Base-by-base conservation (phyloP, 2,797 vertebrate genomes). In the Rhinella marina region DNA sequence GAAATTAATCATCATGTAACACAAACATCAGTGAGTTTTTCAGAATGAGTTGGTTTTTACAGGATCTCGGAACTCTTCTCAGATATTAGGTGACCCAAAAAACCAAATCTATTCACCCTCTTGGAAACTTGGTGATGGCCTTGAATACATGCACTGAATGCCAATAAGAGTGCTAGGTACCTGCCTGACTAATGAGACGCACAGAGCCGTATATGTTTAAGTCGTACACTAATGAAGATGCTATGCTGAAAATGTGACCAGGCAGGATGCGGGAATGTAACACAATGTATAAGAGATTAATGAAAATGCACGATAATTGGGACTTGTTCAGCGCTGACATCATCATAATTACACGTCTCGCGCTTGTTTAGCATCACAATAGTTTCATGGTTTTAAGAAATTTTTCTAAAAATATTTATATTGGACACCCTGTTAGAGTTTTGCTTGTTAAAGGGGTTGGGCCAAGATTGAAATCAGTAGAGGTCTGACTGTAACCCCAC, bases 161-260 rank as follows among this genome's bases (percentile, higher is more conserved):
- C 21, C 6, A n/a, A 10, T 50, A 50, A 73, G 23, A 75, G 27
- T 56, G 19, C 41, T 41, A 41, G 9, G 10, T 83, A 54, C 50
- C 52, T 72, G 52, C 11, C 27, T 76, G 62, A 19, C 57, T 77
- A 77, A 85, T 77, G 12, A 9, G 6, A 16, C 77, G n/a, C 64
- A 21, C 73, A 78, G 25, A 54, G 57, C 73, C 29, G 27, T 29
- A 19, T 52, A 29, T 77, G 52, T 52, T 21, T 62, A 61, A 54
- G 10, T 52, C 25, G 23, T 77, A 11, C 23, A 1, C 3, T 85
- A 27, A 85, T 77, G 25, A 62, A 50, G 76, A 13, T 17, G 23
- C n/a, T 8, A 85, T 85, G 84, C 23, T 2, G 59, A 64, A 61
- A 85, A 85, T 85, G 84, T 4, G 41, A n/a, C 57, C 62, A 23